A percentile compares a stretch with the other conserved stretches of the same genome.
Evolutionary conservation across 2,113 vertebrate genomes (phyloP).

Genomic region (Trachemys scripta): DNA sequence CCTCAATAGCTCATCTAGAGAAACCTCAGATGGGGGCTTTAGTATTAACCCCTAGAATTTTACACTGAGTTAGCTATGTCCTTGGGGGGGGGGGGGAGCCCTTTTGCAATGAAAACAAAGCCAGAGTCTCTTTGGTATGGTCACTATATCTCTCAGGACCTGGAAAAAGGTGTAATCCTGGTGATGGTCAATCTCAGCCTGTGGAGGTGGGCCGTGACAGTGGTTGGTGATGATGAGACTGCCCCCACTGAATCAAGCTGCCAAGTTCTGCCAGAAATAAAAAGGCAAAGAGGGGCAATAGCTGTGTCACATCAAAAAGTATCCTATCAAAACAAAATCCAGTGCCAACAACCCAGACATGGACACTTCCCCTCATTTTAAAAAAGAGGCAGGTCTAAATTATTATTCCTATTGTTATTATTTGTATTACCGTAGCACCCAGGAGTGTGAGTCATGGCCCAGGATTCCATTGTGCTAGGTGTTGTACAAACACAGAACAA

Average conservation of each 20-base stretch:
- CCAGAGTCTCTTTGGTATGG: not conserved
- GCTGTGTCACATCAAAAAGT: not conserved
- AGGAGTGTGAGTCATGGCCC: not conserved
- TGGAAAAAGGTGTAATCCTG: not conserved
- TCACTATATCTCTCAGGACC: not conserved
- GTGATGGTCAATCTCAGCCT: not conserved
- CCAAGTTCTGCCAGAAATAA: not conserved
- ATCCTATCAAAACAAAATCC: not conserved
- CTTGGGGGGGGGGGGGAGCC: not conserved
- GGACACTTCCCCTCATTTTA: not conserved
- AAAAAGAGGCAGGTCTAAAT: not conserved
- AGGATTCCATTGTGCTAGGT: not conserved
- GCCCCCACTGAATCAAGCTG: not conserved
- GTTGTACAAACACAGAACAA: not conserved
- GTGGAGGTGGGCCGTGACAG: not conserved
- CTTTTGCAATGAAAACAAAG: not conserved
- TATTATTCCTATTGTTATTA: not conserved
- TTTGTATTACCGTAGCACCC: not conserved
- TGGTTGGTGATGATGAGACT: not conserved
- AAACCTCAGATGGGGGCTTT: not conserved
- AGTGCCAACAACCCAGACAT: not conserved
- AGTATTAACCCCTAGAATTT: not conserved
- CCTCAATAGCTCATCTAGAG: not conserved
- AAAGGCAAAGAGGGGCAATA: not conserved
- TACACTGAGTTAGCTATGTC: not conserved